phyloP scores from a whole-genome alignment of 2,888 invertebrate genomes.

The Leptopterna dolabrata region DNA sequence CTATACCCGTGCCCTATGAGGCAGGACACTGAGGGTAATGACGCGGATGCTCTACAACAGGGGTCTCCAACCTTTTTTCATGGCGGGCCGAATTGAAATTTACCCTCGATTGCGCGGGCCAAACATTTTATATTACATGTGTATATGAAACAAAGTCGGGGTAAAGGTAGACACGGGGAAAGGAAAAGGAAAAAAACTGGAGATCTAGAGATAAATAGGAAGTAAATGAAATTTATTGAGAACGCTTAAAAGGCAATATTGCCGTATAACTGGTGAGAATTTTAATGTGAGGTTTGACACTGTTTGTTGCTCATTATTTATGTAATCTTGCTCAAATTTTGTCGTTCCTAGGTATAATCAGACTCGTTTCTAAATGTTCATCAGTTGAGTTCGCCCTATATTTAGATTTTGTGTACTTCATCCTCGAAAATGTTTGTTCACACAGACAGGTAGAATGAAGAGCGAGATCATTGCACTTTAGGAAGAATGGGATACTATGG shows the following conservation, averaged over 20 bases:
- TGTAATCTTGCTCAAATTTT: slow-evolving; percentile 1
- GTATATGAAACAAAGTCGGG: background rate
- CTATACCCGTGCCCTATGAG: no score
- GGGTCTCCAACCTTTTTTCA: background rate
- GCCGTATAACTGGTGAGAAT: background rate
- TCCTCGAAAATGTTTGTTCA: slow-evolving; percentile 1
- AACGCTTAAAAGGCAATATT: background rate
- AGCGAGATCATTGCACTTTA: background rate
- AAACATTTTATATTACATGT: no score
- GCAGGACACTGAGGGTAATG: no score
- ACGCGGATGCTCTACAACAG: no score
- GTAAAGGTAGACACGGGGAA: background rate
- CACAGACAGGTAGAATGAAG: background rate
- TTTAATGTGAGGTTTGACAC: background rate
- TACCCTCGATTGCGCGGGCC: background rate
- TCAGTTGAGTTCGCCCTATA: background rate
- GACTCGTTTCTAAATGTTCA: background rate
- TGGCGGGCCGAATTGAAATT: background rate
- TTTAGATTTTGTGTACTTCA: background rate
- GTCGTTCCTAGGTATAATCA: background rate
- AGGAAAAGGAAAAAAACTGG: background rate
- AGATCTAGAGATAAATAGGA: no score
- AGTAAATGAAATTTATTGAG: background rate
- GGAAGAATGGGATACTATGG: no score
- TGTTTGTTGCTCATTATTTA: background rate